Conservation (phyloP, 2,113 vertebrate species). For the Bubo scandiacus region DNA sequence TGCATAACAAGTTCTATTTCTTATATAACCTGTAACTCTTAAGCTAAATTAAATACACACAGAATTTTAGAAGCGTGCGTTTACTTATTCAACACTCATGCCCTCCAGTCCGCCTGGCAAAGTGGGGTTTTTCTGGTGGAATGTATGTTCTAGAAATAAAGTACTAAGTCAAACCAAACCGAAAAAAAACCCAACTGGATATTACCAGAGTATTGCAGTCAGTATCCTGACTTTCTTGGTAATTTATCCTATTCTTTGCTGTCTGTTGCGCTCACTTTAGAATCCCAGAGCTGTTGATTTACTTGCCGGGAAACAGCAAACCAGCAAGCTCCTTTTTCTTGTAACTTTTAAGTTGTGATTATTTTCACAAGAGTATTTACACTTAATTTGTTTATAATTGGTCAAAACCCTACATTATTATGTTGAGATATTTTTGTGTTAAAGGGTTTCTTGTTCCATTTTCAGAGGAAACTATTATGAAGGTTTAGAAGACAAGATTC, state of each 20-base stretch:
- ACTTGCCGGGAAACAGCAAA: not conserved
- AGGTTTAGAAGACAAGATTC: not conserved
- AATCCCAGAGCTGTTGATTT: not conserved
- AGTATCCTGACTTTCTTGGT: not conserved
- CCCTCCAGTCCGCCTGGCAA: not conserved
- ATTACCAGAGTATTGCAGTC: not conserved
- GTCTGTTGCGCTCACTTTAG: rapidly evolving
- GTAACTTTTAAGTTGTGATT: not conserved
- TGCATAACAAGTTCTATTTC: rapidly evolving
- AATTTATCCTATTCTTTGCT: not conserved
- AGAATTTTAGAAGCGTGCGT: not conserved
- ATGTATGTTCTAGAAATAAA: not conserved
- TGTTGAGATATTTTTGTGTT: not conserved
- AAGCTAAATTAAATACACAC: no score
- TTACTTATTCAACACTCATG: not conserved
- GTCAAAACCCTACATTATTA: rapidly evolving
- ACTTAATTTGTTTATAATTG: not conserved
- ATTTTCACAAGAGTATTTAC: not conserved
- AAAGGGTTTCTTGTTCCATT: not conserved
- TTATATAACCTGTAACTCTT: not conserved
- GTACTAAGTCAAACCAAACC: not conserved
- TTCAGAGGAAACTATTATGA: not conserved
- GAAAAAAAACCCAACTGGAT: not conserved
- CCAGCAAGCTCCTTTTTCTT: not conserved
- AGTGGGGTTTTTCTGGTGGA: not conserved